Evolutionary conservation across 2,113 vertebrate species (phyloP), one percentile per base, ranked within the genome.

Genomic region (Chroicocephalus ridibundus): DNA sequence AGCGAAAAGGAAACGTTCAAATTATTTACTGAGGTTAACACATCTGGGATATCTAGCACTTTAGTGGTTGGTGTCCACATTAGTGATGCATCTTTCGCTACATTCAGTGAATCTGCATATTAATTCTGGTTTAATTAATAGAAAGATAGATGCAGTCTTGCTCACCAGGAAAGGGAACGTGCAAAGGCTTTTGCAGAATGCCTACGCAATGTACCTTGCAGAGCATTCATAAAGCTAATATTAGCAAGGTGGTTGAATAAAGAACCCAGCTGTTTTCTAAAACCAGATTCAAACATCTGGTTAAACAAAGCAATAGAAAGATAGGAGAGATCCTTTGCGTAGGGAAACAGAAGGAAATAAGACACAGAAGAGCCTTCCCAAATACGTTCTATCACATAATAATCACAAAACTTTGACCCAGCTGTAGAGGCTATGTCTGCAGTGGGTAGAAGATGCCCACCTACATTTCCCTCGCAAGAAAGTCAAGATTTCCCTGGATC

Each of bases 1-100:
- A 95, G 82, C 52, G 40, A 78, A 90, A 86, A 79, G 52, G 86
- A 82, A 94, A 80, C n/a, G 88, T 65, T 75, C 27, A 24, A 75
- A 77, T 15, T 75, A 83, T 78, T 90, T 74, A 34, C 4, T 64
- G 68, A 79, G 36, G 60, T 68, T 64, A 57, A 77, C 6, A 51
- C 49, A 89, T 47, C 75, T 1, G 13, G 47, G 70, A 13, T 49
- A 55, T 38, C 40, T 12, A 82, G 52, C 38, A 79, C 36, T 86
- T 82, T 29, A 62, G 76, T 44, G 40, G 61, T 3, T 82, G 51
- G 16, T 65, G 21, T 74, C 47, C 46, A 62, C 38, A 55, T 29
- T 38, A 93, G 40, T 36, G 78, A 79, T 69, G 74, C 26, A 86
- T 58, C 49, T 91, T 82, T 46, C 51, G 42, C 54, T 82, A 18